Conservation (phyloP, 1,140 invertebrate species). For the Hyphantria cunea region DNA sequence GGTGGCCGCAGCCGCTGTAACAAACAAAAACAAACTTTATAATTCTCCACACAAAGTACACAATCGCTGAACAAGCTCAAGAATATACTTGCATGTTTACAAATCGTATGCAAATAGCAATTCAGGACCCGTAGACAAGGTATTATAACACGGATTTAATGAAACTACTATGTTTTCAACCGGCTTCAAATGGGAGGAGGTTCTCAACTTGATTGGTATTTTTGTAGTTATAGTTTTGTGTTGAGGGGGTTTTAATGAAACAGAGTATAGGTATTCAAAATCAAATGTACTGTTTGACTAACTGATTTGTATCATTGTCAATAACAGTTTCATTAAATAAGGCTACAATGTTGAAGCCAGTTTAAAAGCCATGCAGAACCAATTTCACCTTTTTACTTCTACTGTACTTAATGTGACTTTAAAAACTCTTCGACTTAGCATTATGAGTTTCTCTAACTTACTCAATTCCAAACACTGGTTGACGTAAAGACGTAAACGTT, state of each 20-base stretch:
- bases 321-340: not conserved
- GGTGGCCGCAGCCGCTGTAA: slow-evolving; percentile 92
- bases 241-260: not conserved
- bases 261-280: not conserved
- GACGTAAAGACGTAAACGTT: slow-evolving; percentile 30
- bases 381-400: slow-evolving; percentile 17
- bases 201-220: too few species aligned
- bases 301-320: too few species aligned
- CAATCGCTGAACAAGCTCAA: not conserved
- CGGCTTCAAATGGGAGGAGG: too few species aligned
- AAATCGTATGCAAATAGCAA: slow-evolving; percentile 31
- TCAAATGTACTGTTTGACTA: too few species aligned
- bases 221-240: not conserved
- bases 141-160: slow-evolving; percentile 15
- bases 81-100: slow-evolving; percentile 25
- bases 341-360: slow-evolving; percentile 21
- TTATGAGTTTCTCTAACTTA: slow-evolving; percentile 28
- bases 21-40: slow-evolving; percentile 59
- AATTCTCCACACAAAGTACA: slow-evolving; percentile 3
- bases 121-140: slow-evolving; percentile 20
- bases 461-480: slow-evolving; percentile 30
- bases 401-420: slow-evolving; percentile 28
- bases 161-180: slow-evolving; percentile 19
- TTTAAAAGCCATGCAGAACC: slow-evolving; percentile 19
- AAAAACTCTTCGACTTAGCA: slow-evolving; percentile 27